Evolutionary conservation across 2,113 vertebrate genomes (phyloP).

Genomic region (Euleptes europaea): DNA sequence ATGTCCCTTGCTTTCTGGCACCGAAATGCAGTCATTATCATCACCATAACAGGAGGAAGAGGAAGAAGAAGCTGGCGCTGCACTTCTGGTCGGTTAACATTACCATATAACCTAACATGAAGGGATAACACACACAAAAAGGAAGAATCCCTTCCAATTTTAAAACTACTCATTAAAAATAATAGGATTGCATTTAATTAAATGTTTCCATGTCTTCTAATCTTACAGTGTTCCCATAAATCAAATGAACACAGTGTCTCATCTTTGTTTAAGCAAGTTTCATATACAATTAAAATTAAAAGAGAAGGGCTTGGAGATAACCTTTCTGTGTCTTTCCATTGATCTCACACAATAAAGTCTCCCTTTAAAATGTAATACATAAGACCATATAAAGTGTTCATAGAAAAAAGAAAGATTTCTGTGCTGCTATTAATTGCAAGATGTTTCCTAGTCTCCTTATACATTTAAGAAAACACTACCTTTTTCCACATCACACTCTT

Average conservation of each 20-base stretch:
- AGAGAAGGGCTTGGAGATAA: background rate
- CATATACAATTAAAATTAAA: background rate
- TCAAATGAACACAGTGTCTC: background rate
- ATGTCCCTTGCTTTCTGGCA: background rate
- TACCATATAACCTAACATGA: background rate
- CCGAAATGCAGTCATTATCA: no score
- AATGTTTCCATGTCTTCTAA: background rate
- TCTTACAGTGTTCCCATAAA: background rate
- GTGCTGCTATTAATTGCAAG: background rate
- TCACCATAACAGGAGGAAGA: background rate
- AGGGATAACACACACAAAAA: background rate
- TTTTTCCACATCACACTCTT: background rate
- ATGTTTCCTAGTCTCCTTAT: background rate
- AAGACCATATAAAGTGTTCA: background rate
- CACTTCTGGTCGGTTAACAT: background rate
- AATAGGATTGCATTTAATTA: background rate
- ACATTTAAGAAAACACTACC: background rate
- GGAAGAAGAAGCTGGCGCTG: background rate
- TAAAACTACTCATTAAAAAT: background rate
- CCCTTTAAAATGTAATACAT: background rate
- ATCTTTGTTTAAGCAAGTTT: background rate
- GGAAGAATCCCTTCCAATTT: background rate
- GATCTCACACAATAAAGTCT: background rate
- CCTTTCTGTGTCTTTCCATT: background rate
- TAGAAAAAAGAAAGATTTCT: background rate